A percentile compares a stretch with the other conserved stretches of the same genome.
These are phyloP conservation scores for Pyrocephalus nanus DNA, from an alignment of 2,797 vertebrate species.

Conservation along the genomic window DNA sequence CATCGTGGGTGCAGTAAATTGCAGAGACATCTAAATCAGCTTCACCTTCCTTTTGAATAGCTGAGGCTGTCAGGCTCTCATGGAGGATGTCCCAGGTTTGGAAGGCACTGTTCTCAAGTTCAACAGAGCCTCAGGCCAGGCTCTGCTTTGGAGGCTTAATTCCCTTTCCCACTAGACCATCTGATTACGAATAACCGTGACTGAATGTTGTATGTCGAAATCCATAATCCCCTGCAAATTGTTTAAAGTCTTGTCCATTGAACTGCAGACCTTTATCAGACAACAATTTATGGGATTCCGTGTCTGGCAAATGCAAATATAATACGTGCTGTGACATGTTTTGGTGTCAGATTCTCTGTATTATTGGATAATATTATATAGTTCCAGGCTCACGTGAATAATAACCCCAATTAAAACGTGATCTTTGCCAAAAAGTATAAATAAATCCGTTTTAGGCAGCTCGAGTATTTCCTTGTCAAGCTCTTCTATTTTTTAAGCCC, in stretches of 20 bases:
- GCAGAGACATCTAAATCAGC: not conserved
- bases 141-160: not conserved
- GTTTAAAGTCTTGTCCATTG: conserved; percentile 47
- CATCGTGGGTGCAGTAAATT: not conserved
- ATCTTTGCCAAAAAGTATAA: conserved; percentile 28
- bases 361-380: conserved; percentile 23
- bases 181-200: not conserved
- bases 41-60: not conserved
- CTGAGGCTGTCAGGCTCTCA: not conserved
- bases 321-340: conserved; percentile 29
- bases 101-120: not conserved
- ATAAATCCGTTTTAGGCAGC: conserved; percentile 38
- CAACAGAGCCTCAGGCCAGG: not conserved
- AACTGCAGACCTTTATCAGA: conserved; percentile 55
- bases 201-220: conserved; percentile 54
- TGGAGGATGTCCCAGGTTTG: not conserved
- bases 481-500: not conserved
- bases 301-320: conserved; percentile 48
- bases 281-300: conserved; percentile 45
- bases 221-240: conserved; percentile 52
- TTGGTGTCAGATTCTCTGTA: conserved; percentile 38
- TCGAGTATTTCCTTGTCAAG: conserved; percentile 24
- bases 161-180: conserved; percentile 39
- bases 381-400: conserved; percentile 6
- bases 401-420: conserved; percentile 37